phyloP scores from a whole-genome alignment of 2,797 vertebrate species.

The Otus scops region DNA sequence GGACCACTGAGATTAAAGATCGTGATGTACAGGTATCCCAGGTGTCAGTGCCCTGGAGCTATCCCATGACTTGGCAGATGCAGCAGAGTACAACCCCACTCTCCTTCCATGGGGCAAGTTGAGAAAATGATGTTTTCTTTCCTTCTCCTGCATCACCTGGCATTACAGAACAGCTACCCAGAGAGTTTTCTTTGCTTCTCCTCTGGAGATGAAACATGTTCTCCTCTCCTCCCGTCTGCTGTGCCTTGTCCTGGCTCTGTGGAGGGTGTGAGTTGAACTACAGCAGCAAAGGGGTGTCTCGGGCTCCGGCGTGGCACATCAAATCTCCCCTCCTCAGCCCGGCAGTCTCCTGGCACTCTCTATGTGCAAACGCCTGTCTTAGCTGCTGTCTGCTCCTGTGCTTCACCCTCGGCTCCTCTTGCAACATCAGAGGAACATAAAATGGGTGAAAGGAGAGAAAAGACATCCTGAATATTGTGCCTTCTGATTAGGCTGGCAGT shows the following conservation, averaged over 20 bases:
- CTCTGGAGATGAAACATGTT: neutral
- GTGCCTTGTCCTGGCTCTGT: neutral
- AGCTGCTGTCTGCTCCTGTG: neutral
- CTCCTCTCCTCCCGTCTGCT: neutral
- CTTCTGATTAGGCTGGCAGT: neutral
- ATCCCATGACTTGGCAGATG: fast-evolving
- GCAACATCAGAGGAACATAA: neutral
- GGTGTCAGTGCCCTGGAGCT: neutral
- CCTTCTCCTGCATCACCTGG: neutral
- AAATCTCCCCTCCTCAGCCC: fast-evolving
- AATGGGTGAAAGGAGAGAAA: neutral
- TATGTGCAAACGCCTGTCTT: neutral
- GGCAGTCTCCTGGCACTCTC: neutral
- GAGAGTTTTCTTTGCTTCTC: neutral
- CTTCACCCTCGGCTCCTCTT: neutral
- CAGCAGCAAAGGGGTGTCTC: neutral
- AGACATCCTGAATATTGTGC: neutral
- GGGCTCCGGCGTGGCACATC: neutral
- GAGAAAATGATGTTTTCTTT: neutral
- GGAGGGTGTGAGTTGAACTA: neutral
- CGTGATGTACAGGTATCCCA: neutral
- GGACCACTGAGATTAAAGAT: neutral
- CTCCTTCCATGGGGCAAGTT: neutral
- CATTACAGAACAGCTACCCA: neutral
- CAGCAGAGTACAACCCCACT: neutral